Base-by-base conservation (phyloP, 2,888 invertebrate species). In the Therioaphis trifolii region DNA sequence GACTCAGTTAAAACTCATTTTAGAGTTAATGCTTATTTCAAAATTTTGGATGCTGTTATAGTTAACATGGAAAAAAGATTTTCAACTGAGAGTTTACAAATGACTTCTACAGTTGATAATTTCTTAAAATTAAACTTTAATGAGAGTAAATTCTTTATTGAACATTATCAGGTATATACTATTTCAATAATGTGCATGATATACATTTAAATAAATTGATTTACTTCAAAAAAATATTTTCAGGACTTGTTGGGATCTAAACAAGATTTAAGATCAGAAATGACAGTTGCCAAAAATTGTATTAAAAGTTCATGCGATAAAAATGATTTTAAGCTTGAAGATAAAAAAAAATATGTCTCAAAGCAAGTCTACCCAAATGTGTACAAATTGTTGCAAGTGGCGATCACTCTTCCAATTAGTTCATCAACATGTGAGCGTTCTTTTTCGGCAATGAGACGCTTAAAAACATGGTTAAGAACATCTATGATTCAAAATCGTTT, bases 401-500 rank as follows among this genome's bases (percentile, higher is more conserved):
- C 76, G 3, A n/a, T 76, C 21, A 76, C 76, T 21, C n/a, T 76
- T 40, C 76, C 76, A 29, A 61, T 76, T 61, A 61, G 61, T 15
- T 76, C 76, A n/a, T 52, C 76, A 35, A 61, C 40, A 46, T 15
- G 40, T 61, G 43, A 76, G 24, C 76, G 76, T 24, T 58, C 76
- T 29, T 76, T 76, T 61, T 61, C 58, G 4, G 61, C 35, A 18
- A 76, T 61, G 61, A 61, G 35, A 61, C 61, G 76, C 29, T 24
- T 76, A 27, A n/a, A 43, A 29, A 61, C 55, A 14, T 76, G 76
- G 76, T 40, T 61, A 52, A 29, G 76, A 24, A 61, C 35, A 14
- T 55, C 76, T 40, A 76, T 76, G 76, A 9, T 24, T 27, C 75
- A 75, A 75, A 24, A 55, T 75, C 52, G 55, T 40, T 76, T 76